These are phyloP conservation scores for Odontamblyopus lacepedii DNA, from an alignment of 2,797 vertebrate species.

Conservation along the genomic window DNA sequence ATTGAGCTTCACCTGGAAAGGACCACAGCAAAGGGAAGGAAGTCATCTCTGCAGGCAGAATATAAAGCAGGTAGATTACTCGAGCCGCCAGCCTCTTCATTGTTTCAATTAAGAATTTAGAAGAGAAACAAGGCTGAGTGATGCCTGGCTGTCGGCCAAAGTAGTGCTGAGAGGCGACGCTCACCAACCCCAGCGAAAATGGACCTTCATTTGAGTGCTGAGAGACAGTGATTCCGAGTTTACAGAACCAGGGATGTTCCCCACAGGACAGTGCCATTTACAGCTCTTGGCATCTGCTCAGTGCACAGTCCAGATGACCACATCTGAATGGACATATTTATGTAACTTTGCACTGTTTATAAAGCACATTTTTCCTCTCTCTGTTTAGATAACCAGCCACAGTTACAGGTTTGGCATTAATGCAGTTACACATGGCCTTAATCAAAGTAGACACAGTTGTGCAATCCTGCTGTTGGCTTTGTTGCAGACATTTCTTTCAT, in stretches of 20 bases:
- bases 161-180: slow-evolving; percentile 44
- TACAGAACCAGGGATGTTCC: slow-evolving; percentile 60
- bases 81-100: slow-evolving; percentile 40
- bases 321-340: slow-evolving; percentile 35
- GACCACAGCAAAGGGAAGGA: slow-evolving; percentile 20
- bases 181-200: slow-evolving; percentile 38
- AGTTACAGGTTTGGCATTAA: slow-evolving; percentile 9
- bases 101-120: slow-evolving; percentile 54
- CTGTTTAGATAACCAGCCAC: slow-evolving; percentile 17
- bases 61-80: slow-evolving; percentile 63
- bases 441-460: slow-evolving; percentile 32
- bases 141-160: slow-evolving; percentile 53
- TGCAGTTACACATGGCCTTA: slow-evolving; percentile 6
- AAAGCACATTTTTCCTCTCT: slow-evolving; percentile 21
- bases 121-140: slow-evolving; percentile 35
- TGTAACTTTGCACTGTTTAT: slow-evolving; percentile 23
- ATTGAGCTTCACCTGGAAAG: slow-evolving; percentile 81
- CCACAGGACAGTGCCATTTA: slow-evolving; percentile 50
- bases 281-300: slow-evolving; percentile 44
- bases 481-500: background rate
- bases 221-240: slow-evolving; percentile 45
- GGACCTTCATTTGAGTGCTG: slow-evolving; percentile 42
- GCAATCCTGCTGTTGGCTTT: slow-evolving; percentile 15
- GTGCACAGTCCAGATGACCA: slow-evolving; percentile 10
- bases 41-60: slow-evolving; percentile 45